phyloP scores from a whole-genome alignment of 2,113 vertebrate species.

The Naja naja region DNA sequence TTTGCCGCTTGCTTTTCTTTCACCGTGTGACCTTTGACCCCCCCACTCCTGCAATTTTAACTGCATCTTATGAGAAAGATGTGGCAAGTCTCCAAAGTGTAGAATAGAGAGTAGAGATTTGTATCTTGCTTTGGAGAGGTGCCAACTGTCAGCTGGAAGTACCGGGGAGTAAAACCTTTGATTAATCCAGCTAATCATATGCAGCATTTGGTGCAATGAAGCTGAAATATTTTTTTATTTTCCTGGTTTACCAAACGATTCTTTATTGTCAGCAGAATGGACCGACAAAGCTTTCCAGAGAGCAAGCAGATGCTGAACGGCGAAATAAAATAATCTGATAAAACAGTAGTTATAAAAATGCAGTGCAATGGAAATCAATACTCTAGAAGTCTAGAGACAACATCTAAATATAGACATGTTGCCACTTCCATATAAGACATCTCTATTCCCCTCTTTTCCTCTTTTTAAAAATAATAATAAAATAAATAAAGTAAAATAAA shows the following conservation, averaged over 20 bases:
- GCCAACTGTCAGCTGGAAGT: constrained; percentile 37
- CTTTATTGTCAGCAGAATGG: constrained; percentile 57
- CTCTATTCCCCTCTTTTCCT: not conserved
- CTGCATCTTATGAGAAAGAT: constrained; percentile 31
- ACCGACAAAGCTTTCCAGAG: constrained; percentile 52
- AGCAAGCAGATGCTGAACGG: constrained; percentile 62
- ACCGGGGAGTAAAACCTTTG: constrained; percentile 16
- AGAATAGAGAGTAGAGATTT: constrained; percentile 27
- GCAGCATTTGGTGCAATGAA: constrained; percentile 39
- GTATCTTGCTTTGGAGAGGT: constrained; percentile 33
- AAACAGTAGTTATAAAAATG: constrained; percentile 59
- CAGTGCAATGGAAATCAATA: constrained; percentile 64
- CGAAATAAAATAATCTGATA: constrained; percentile 62
- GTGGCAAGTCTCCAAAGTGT: constrained; percentile 19
- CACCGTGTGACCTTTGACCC: not conserved
- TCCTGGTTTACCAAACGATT: constrained; percentile 31
- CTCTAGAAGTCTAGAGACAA: constrained; percentile 40
- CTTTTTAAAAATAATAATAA: not conserved
- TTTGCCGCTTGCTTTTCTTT: constrained; percentile 10
- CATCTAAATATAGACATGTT: constrained; percentile 46
- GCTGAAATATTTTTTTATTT: constrained; percentile 29
- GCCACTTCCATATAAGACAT: not conserved
- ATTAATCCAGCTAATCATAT: constrained; percentile 46
- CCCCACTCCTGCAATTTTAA: not conserved
- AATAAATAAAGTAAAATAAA: not conserved